phyloP scores from a whole-genome alignment of 2,797 vertebrate species.

The Gorsachius magnificus region DNA sequence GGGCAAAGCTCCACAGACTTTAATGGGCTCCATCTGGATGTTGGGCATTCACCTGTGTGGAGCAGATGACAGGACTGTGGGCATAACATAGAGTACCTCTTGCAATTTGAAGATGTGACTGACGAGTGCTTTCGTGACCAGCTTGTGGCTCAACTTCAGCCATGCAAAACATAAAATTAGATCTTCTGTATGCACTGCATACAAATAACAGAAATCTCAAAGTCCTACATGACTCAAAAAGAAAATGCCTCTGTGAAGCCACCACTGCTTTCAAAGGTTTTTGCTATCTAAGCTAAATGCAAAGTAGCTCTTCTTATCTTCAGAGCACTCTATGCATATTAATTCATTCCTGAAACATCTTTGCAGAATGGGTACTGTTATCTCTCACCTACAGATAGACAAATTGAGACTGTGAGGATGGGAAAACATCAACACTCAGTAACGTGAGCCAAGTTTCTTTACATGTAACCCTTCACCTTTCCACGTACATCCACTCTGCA shows the following conservation, averaged over 20 bases:
- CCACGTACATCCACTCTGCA: not conserved
- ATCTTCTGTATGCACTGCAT: not conserved
- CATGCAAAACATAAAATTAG: not conserved
- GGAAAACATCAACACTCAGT: not conserved
- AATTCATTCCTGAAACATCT: not conserved
- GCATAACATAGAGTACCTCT: not conserved
- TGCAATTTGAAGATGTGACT: not conserved
- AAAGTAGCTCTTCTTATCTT: slow-evolving; percentile 28
- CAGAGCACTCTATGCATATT: not conserved
- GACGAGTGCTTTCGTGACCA: not conserved
- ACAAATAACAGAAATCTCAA: not conserved
- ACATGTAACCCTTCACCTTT: not conserved
- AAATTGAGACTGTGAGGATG: not conserved
- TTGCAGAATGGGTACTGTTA: not conserved
- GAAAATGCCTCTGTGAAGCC: not conserved
- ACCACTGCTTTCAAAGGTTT: not conserved
- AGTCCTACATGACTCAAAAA: not conserved
- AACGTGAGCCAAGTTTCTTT: not conserved
- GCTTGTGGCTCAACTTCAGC: not conserved
- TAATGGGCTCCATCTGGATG: not conserved
- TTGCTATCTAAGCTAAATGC: slow-evolving; percentile 26
- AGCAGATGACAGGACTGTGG: not conserved
- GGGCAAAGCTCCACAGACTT: not conserved
- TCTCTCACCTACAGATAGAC: slow-evolving; percentile 24
- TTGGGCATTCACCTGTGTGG: not conserved